phyloP scores from a whole-genome alignment of 2,888 invertebrate genomes.

The Minunthozetes semirufus region DNA sequence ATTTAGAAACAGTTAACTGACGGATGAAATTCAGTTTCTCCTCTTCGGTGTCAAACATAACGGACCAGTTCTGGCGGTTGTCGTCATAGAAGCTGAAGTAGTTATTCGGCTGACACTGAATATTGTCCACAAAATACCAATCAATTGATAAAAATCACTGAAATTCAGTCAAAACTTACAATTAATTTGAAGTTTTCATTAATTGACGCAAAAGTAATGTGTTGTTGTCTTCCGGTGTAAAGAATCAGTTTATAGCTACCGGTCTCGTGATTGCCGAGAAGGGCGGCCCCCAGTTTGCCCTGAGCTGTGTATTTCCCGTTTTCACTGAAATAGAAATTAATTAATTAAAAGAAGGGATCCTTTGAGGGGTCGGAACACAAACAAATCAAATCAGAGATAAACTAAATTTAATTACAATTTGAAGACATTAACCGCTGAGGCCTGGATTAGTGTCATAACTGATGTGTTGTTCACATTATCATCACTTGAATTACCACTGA shows the following conservation, averaged over 20 bases:
- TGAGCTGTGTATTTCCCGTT: conserved; percentile 38
- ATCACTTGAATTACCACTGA: conserved; percentile 35
- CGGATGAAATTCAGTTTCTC: neutral
- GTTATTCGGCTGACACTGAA: conserved; percentile 41
- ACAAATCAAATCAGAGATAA: too few relatives aligned
- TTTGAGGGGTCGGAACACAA: too few relatives aligned
- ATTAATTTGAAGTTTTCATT: conserved; percentile 37
- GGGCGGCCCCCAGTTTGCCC: conserved; percentile 40
- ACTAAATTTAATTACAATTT: conserved; percentile 37
- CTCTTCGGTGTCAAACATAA: conserved; percentile 49
- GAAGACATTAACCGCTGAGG: conserved; percentile 37
- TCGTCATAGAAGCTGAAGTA: conserved; percentile 54
- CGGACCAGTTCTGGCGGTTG: conserved; percentile 54
- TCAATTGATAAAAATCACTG: neutral
- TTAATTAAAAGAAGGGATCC: conserved; percentile 13
- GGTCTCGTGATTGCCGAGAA: conserved; percentile 39
- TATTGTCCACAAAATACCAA: neutral
- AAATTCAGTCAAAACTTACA: conserved; percentile 36
- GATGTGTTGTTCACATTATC: neutral
- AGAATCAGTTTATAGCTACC: conserved; percentile 39
- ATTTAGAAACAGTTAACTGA: neutral
- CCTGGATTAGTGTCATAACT: conserved; percentile 25
- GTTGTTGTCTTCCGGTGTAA: conserved; percentile 41
- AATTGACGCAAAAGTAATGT: conserved; percentile 37
- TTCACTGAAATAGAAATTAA: conserved; percentile 21